Conservation (phyloP, 2,113 vertebrate species). For the Proterorhinus semilunaris region DNA sequence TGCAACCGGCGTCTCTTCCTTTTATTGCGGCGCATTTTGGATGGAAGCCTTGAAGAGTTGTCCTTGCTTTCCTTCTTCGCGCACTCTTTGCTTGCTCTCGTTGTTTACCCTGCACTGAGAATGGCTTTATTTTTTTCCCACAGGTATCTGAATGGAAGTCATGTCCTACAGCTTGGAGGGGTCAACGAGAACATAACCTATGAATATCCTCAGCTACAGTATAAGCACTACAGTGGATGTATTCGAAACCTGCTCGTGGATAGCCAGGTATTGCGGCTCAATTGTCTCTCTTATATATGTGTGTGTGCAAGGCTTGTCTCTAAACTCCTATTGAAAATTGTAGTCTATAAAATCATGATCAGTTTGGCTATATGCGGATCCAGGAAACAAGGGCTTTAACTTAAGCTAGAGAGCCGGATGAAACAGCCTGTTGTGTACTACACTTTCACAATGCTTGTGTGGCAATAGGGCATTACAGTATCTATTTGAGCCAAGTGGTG, state of each 20-base stretch:
- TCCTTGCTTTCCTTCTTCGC: conserved; percentile 9
- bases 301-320: background rate
- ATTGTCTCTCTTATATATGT: background rate
- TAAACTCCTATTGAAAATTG: conserved; percentile 1
- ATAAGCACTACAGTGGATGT: conserved; percentile 85
- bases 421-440: conserved; percentile 5
- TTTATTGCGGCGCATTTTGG: conserved; percentile 9
- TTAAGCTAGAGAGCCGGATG: conserved; percentile 22
- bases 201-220: conserved; percentile 81
- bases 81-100: background rate
- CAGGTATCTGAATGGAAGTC: conserved; percentile 82
- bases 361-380: conserved; percentile 1
- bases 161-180: conserved; percentile 85
- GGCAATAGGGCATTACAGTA: background rate
- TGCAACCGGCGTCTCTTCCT: conserved; percentile 1
- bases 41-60: conserved; percentile 29
- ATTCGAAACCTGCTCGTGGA: conserved; percentile 83
- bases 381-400: conserved; percentile 20
- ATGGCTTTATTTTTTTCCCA: conserved; percentile 31
- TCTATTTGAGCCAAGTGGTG: background rate
- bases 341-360: conserved; percentile 18
- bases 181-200: conserved; percentile 82
- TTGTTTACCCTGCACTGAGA: conserved; percentile 12
- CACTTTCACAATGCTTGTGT: background rate
- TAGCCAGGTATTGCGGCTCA: conserved; percentile 75